Evolutionary conservation across 2,888 invertebrate genomes (phyloP), one percentile per base, ranked within the genome.

Genomic region (Aspidiotus destructor): DNA sequence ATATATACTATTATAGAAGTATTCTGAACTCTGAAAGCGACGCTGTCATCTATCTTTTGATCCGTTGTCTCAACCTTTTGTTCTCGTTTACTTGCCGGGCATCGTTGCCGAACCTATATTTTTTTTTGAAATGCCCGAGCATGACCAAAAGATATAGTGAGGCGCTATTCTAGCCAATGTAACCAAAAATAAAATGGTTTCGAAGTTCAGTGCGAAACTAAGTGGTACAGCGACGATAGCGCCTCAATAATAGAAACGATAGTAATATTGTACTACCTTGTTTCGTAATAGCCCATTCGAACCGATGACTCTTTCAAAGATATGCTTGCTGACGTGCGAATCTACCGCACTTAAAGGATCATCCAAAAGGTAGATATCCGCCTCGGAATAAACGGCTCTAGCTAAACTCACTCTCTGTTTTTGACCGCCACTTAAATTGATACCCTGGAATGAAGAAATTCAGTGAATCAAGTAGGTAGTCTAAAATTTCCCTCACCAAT

Each of bases 391-490:
- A 1, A 94, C 92, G 1, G 95, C 93, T 73, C 96, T 83, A 0
- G 96, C 95, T 71, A 96, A 80, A 69, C 92, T 92, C 48, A 96
- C 91, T 73, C 95, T 82, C 78, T 89, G 94, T 78, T 90, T 95
- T 77, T 91, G 95, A 7, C 95, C 95, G 15, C 95, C 95, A n/a
- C 89, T 89, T 72, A 92, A 78, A 76, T 88, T 89, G 71, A 89
- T 88, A 77, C 91, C 92, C 83, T 77, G 55, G 11, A 67, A 3
- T 1, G 28, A 28, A 28, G 5, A 28, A 28, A 28, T 28, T 28
- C 28, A 3, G 28, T 28, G 28, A 28, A 28, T 3, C 5, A 5
- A 28, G n/a, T 52, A 52, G 11, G 2, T 3, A 52, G 11, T 1
- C 1, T 52, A n/a, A 52, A 1, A n/a, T 52, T 5, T 52, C n/a